These are phyloP conservation scores for Harpalus rufipes DNA, from an alignment of 2,888 invertebrate species.

Conservation along the genomic window DNA sequence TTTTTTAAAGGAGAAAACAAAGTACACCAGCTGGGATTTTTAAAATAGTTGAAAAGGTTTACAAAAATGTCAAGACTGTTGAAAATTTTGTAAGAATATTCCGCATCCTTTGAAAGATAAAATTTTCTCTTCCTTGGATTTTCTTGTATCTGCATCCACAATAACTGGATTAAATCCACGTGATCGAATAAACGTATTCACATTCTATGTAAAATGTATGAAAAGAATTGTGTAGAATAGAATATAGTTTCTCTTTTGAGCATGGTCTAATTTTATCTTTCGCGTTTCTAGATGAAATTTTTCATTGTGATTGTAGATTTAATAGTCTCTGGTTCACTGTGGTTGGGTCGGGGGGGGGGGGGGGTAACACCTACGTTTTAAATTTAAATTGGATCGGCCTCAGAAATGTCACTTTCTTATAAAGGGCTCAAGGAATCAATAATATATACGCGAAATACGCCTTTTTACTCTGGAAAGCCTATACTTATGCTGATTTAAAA, in stretches of 20 bases:
- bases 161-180: neutral
- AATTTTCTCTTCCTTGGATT: neutral
- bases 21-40: neutral
- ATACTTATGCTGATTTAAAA: slow-evolving; percentile 6
- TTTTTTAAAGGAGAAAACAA: neutral
- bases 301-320: neutral
- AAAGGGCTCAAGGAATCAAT: neutral
- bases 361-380: neutral
- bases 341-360: too few species aligned
- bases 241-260: neutral
- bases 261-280: neutral
- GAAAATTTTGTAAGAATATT: neutral
- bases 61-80: neutral
- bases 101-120: neutral
- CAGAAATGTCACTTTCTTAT: neutral
- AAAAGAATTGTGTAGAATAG: neutral
- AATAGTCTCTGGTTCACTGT: neutral
- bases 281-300: neutral
- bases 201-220: neutral
- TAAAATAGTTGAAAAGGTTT: neutral
- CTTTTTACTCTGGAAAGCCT: neutral
- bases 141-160: neutral
- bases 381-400: neutral
- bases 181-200: neutral
- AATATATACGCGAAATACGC: neutral